These are phyloP conservation scores for Phalacrocorax brasilianus DNA, from an alignment of 2,113 vertebrate genomes.

Conservation along the genomic window DNA sequence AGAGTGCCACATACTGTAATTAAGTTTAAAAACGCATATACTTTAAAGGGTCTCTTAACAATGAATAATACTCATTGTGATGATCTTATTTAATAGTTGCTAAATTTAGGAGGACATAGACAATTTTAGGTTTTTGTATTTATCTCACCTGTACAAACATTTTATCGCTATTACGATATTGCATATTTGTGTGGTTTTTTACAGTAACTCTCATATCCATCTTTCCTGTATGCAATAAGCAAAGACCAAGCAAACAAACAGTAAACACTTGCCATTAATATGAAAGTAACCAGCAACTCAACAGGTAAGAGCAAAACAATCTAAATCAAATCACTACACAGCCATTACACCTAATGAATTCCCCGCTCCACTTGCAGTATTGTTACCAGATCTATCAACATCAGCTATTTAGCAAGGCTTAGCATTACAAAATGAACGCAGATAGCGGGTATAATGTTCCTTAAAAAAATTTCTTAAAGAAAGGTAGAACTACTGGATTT, in stretches of 20 bases:
- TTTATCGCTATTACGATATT: neutral
- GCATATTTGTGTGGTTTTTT: accelerated
- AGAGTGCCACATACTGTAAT: neutral
- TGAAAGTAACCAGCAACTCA: neutral
- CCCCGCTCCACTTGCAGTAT: accelerated
- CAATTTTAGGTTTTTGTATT: neutral
- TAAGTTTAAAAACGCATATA: neutral
- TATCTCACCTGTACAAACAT: neutral
- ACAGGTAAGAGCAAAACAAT: neutral
- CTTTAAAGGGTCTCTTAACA: neutral
- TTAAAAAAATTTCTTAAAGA: neutral
- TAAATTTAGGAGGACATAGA: neutral
- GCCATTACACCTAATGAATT: neutral
- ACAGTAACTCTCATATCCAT: neutral
- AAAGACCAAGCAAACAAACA: neutral
- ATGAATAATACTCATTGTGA: neutral
- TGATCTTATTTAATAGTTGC: neutral
- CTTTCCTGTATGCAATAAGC: neutral
- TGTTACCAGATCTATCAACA: neutral
- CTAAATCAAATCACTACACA: neutral
- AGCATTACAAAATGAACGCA: neutral
- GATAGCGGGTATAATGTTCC: neutral
- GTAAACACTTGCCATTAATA: neutral
- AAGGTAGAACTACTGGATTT: neutral
- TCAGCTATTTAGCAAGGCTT: neutral